Percentiles rank a stretch among this genome's conserved stretches.
Conservation (phyloP, 2,797 vertebrate species). For the Erethizon dorsatum region DNA sequence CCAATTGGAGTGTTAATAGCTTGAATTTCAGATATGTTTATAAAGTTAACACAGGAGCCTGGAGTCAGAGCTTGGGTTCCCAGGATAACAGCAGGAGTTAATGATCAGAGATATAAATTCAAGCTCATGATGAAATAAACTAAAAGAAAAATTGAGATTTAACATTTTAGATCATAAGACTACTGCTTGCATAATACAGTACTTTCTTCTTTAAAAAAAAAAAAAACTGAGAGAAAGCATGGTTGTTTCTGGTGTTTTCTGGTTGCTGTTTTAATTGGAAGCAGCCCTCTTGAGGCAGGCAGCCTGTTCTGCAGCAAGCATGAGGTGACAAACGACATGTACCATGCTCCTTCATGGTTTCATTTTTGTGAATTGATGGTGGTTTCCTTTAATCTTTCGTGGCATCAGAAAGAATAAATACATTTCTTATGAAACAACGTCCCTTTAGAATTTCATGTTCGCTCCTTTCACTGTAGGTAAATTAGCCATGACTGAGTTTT, state of each 20-base stretch:
- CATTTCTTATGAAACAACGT: neutral
- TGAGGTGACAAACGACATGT: neutral
- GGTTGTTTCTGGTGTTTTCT: neutral
- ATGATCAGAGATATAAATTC: constrained; percentile 23
- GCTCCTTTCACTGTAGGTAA: constrained; percentile 58
- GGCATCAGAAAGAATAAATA: constrained; percentile 6
- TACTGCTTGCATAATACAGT: neutral
- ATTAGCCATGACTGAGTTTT: constrained; percentile 70
- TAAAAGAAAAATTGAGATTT: constrained; percentile 34
- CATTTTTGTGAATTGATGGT: neutral
- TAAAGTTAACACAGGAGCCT: neutral
- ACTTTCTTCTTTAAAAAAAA: neutral
- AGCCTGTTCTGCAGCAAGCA: neutral
- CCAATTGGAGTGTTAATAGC: neutral
- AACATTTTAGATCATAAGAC: constrained; percentile 50
- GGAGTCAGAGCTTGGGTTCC: neutral
- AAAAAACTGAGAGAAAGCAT: neutral
- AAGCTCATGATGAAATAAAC: neutral
- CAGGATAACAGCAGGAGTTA: neutral
- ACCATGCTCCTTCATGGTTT: constrained; percentile 29
- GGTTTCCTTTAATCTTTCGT: constrained; percentile 63
- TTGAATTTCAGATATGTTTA: constrained; percentile 38
- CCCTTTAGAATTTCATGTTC: neutral
- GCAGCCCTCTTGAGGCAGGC: neutral
- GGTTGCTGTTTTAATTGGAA: neutral